A percentile compares a stretch with the other conserved stretches of the same genome.
phyloP scores from a whole-genome alignment of 2,888 invertebrate genomes.

The Platycnemis pennipes region DNA sequence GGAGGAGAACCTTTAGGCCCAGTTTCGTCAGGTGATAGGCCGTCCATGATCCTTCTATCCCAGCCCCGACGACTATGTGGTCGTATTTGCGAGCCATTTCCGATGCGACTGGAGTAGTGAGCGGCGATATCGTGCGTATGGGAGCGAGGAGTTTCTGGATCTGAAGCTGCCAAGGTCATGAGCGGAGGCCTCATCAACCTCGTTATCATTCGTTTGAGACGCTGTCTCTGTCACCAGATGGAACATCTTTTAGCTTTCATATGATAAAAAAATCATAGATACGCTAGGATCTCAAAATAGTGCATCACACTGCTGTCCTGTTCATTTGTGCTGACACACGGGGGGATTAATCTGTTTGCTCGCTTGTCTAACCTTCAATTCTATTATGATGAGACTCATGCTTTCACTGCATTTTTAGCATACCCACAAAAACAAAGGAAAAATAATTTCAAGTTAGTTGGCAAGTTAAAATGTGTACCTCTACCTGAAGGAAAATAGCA shows the following conservation, averaged over 20 bases:
- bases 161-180: not conserved
- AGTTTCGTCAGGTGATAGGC: constrained; percentile 63
- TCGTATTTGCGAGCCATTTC: constrained; percentile 39
- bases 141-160: not conserved
- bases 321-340: not conserved
- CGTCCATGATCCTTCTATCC: constrained; percentile 69
- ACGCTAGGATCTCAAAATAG: not conserved
- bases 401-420: too few species aligned
- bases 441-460: too few species aligned
- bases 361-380: too few species aligned
- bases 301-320: not conserved
- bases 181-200: not conserved
- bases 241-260: constrained; percentile 17
- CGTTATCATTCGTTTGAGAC: constrained; percentile 11
- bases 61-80: constrained; percentile 58
- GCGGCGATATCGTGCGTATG: not conserved
- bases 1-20: constrained; percentile 37
- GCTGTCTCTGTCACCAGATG: constrained; percentile 9
- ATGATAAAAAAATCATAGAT: not conserved
- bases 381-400: too few species aligned
- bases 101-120: not conserved
- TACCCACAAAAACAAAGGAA: too few species aligned
- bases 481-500: too few species aligned
- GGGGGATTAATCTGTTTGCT: not conserved
- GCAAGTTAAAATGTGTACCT: too few species aligned